A percentile compares a stretch with the other conserved stretches of the same genome.
Evolutionary conservation across 2,113 vertebrate species (phyloP).

Genomic region (Panurus biarmicus): DNA sequence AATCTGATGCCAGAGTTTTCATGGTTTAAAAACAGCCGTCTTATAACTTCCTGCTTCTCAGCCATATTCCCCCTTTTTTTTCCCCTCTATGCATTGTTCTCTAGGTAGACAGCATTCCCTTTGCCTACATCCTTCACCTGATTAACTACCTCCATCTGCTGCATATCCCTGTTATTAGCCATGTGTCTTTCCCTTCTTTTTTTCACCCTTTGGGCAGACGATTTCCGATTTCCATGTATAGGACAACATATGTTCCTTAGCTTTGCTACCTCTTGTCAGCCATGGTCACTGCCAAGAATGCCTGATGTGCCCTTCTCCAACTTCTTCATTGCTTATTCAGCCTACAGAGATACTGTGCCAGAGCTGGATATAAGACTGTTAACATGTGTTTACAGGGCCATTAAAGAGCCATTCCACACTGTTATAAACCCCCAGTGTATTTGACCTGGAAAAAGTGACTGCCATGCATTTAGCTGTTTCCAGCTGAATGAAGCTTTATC

Average conservation of each 20-base stretch:
- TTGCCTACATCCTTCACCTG: slow-evolving; percentile 43
- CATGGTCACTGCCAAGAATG: slow-evolving; percentile 45
- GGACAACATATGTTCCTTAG: slow-evolving; percentile 49
- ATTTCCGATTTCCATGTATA: slow-evolving; percentile 39
- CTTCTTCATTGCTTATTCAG: slow-evolving; percentile 58
- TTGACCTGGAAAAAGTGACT: slow-evolving; percentile 53
- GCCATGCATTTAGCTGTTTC: slow-evolving; percentile 38
- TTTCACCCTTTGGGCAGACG: slow-evolving; percentile 41
- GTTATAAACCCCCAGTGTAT: slow-evolving; percentile 48
- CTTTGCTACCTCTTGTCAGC: slow-evolving; percentile 42
- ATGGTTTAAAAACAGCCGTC: background rate
- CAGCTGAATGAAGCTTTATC: slow-evolving; percentile 38
- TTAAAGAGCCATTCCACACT: slow-evolving; percentile 23
- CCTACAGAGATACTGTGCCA: slow-evolving; percentile 36
- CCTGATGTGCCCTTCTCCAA: slow-evolving; percentile 49
- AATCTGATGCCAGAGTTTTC: background rate
- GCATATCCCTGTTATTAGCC: slow-evolving; percentile 15
- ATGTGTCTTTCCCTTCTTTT: slow-evolving; percentile 9
- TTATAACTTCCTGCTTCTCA: background rate
- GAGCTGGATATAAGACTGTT: slow-evolving; percentile 27
- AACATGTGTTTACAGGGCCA: slow-evolving; percentile 59
- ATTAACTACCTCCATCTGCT: slow-evolving; percentile 44
- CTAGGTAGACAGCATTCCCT: background rate
- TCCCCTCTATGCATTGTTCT: background rate
- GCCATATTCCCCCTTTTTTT: background rate